Evolutionary conservation across 2,888 invertebrate species (phyloP), one percentile per base, ranked within the genome.

Genomic region (Laothoe populi): DNA sequence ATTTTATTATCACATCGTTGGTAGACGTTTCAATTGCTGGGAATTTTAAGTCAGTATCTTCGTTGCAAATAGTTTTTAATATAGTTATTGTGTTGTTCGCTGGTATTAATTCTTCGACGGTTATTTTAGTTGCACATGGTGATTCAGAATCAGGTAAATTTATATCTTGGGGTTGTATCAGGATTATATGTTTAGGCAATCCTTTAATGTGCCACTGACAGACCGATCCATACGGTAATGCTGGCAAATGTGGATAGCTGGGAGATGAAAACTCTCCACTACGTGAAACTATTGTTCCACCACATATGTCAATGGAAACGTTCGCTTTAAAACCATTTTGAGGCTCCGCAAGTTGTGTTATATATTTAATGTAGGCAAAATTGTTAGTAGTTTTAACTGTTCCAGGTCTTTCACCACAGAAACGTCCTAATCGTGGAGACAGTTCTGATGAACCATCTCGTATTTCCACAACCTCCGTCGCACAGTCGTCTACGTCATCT

Each of bases 401-500:
- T 45, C 94, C 94, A 0, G 96, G 96, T 46, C 81, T 89, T 1
- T 86, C 84, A n/a, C 81, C 75, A 76, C 97, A 98, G 76, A 87
- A 96, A 67, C 87, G 93, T 0, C 95, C 96, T 45, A 98, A 81
- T 0, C 94, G 71, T 0, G 94, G 94, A 0, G 98, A 95, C 62
- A 94, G 77, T 23, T 90, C 91, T 0, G 97, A 96, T 0, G 95
- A 95, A 0, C 99, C 99, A 83, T 99, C 98, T 66, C 95, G 93
- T 7, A 99, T 77, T 85, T 98, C 97, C 0, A 98, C 91, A 69
- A 94, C 96, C 77, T 96, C 97, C 26, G 78, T 79, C 38, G 31
- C 71, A 68, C 92, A 92, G 57, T 86, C 76, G 38, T 69, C 66
- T 11, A 70, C 72, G 23, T 69, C 63, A 59, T 89, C 89, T n/a